Conservation (phyloP, 2,113 vertebrate genomes). For the Phaethon lepturus region DNA sequence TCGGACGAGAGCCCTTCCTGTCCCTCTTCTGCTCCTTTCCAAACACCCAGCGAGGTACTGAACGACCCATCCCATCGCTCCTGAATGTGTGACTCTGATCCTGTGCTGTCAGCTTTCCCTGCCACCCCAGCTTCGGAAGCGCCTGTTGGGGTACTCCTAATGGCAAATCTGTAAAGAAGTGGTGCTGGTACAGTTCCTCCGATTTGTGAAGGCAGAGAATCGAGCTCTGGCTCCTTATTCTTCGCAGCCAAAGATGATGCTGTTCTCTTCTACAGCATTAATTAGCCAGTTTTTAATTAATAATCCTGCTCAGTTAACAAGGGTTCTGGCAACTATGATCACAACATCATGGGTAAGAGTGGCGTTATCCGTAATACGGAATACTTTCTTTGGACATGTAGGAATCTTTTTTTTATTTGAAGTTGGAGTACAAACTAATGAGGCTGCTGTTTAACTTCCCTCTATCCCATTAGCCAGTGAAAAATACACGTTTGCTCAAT, state of each 20-base stretch:
- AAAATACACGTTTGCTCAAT: not conserved
- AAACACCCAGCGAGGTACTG: not conserved
- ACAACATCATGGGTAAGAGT: not conserved
- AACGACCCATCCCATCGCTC: not conserved
- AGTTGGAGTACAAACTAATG: not conserved
- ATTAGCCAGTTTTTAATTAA: not conserved
- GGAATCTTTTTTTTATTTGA: not conserved
- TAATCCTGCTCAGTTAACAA: not conserved
- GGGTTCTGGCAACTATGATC: not conserved
- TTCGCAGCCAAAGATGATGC: not conserved
- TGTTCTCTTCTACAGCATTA: not conserved
- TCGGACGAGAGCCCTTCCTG: not conserved
- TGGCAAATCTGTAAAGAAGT: not conserved
- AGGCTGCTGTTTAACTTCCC: not conserved
- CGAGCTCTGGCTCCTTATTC: not conserved
- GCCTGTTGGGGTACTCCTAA: accelerated
- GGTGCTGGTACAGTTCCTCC: not conserved
- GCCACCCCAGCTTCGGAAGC: not conserved
- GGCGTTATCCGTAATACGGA: not conserved
- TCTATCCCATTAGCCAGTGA: not conserved
- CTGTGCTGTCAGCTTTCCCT: not conserved
- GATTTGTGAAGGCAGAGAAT: not conserved
- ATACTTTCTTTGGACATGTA: not conserved
- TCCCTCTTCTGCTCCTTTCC: not conserved
- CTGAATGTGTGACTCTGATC: not conserved